Evolutionary conservation across 2,888 invertebrate species (phyloP).

Genomic region (Laothoe populi): DNA sequence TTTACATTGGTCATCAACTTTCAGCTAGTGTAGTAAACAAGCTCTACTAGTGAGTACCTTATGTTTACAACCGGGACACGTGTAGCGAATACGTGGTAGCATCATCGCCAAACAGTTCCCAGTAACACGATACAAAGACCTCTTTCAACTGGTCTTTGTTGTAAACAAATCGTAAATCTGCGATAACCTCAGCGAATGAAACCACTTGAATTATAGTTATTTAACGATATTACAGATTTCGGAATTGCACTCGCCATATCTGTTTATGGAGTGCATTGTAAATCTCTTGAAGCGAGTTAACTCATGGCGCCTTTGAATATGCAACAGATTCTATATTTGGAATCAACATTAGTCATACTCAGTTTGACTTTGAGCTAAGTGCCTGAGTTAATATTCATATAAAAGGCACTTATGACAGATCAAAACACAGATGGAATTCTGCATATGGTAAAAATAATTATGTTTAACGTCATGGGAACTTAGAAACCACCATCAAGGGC

Average conservation of each 20-base stretch:
- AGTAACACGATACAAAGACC: constrained; percentile 25
- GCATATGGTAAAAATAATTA: no score
- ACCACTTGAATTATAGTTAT: constrained; percentile 26
- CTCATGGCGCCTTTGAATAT: not conserved
- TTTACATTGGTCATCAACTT: not conserved
- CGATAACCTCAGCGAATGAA: constrained; percentile 29
- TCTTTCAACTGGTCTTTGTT: constrained; percentile 27
- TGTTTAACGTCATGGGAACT: no score
- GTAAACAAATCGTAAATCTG: constrained; percentile 46
- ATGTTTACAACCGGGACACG: constrained; percentile 22
- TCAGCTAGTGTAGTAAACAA: not conserved
- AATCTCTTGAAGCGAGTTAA: constrained; percentile 1
- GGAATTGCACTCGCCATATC: constrained; percentile 2
- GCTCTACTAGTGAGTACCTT: constrained; percentile 2
- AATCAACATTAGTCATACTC: constrained; percentile 2
- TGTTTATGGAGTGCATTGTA: not conserved
- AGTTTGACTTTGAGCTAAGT: constrained; percentile 6
- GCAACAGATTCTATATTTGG: not conserved
- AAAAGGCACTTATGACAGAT: not conserved
- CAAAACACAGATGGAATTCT: not conserved
- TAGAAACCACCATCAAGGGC: no score
- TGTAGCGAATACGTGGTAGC: constrained; percentile 6
- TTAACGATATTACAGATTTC: not conserved
- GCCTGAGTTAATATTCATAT: not conserved
- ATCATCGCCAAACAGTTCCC: constrained; percentile 14